Evolutionary conservation across 2,888 invertebrate species (phyloP), one percentile per base, ranked within the genome.

Genomic region (Lepidocyrtinus sp.): DNA sequence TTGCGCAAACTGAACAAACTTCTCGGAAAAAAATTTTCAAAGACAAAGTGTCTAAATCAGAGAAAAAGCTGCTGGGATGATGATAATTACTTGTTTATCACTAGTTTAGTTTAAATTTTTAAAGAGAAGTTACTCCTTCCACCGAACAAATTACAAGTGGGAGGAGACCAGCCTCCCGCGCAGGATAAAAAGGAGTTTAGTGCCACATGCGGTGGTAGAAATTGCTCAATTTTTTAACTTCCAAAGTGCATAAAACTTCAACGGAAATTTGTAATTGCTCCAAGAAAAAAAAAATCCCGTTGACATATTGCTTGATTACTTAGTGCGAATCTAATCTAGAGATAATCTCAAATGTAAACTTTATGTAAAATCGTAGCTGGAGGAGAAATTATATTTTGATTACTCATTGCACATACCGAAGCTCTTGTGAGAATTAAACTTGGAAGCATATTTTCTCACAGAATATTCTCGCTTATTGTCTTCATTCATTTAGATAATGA

Each of bases 251-350:
- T n/a, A n/a, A n/a, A n/a, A n/a, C n/a, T n/a, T n/a, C n/a, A n/a
- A n/a, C n/a, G n/a, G n/a, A n/a, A n/a, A n/a, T n/a, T n/a, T n/a
- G n/a, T n/a, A n/a, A n/a, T n/a, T n/a, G n/a, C n/a, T n/a, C n/a
- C n/a, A n/a, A n/a, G n/a, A n/a, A n/a, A n/a, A 36, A 7, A 2
- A 36, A 68, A 45, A 64, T 70, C 64, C 24, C 27, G 62, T 55
- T 76, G 69, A 64, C 76, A 76, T 69, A 26, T 50, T 55, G 15
- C 63, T 75, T 69, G 22, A 76, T 70, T 70, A 55, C 22, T n/a
- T n/a, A n/a, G n/a, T n/a, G n/a, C n/a, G n/a, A n/a, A n/a, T n/a
- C n/a, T n/a, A n/a, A n/a, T n/a, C n/a, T n/a, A n/a, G n/a, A n/a
- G n/a, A n/a, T n/a, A 61, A 70, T 70, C 55, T 9, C 50, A 55